Base-by-base conservation (phyloP, 2,797 vertebrate species). In the Heteromormyrus szaboi region DNA sequence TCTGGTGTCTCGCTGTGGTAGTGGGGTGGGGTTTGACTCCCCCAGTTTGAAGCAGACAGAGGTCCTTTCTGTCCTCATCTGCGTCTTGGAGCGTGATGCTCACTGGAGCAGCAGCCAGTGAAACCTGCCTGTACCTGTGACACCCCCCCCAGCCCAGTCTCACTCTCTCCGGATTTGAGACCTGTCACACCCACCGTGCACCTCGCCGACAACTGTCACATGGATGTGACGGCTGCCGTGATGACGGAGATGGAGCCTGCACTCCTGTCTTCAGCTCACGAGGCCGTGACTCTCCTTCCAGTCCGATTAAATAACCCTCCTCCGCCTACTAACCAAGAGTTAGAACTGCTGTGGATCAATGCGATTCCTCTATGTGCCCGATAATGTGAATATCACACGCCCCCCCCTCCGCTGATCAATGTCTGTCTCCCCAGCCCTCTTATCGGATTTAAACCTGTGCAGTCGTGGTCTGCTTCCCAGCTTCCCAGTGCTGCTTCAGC, bases 281-380 rank as follows among this genome's bases (percentile, higher is more conserved):
- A 91, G 92, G 93, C 93, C 93, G 90, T 93, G 93, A 93, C 92
- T 92, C 93, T 93, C 95, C 93, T 96, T 96, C 96, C 96, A 94
- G 93, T 96, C 96, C 95, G 96, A 97, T 97, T 96, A 97, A 95
- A 95, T 94, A 96, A 94, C 95, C 95, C 95, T 94, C 93, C 93
- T 93, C 95, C 96, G 94, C 9, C 44, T 25, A n/a, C 46, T 76
- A 12, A 17, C 72, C 37, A 96, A 96, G 97, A 97, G 97, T 98
- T 97, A 96, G 95, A 97, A 95, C 97, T 97, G 98, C 98, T 97
- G 97, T 93, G 95, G 96, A 98, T 99, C 97, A 97, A 97, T 97
- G 97, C 95, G 95, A 97, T 97, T 97, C 96, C 96, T 96, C 95
- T 96, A 97, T 96, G 96, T 96, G 97, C 96, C 96, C 96, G 96